These are phyloP conservation scores for Ochropleura leucogaster DNA, from an alignment of 2,888 invertebrate species.

Conservation along the genomic window DNA sequence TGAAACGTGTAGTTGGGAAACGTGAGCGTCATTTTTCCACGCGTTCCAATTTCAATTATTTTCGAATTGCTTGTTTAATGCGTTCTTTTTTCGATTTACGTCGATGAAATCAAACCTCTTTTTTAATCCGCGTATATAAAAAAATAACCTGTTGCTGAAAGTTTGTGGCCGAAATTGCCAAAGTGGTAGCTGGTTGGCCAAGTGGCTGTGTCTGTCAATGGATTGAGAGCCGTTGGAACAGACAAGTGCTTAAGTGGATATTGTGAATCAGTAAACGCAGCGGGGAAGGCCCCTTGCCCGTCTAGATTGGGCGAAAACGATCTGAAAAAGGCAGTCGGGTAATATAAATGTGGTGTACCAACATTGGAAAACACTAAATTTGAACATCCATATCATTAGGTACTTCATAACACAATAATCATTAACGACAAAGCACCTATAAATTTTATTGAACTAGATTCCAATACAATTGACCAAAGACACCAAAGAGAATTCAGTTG, in stretches of 20 bases:
- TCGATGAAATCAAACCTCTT: slow-evolving; percentile 40
- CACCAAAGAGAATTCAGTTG: slow-evolving; percentile 39
- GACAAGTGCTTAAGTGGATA: slow-evolving; percentile 44
- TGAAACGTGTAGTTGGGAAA: slow-evolving; percentile 65
- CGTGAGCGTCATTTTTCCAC: slow-evolving; percentile 63
- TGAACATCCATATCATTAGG: not conserved
- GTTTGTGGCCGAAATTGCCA: slow-evolving; percentile 31
- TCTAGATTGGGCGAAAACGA: slow-evolving; percentile 27
- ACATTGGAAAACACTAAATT: not conserved
- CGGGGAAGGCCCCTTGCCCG: slow-evolving; percentile 4
- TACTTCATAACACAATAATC: not conserved
- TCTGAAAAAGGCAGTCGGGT: slow-evolving; percentile 9
- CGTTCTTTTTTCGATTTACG: slow-evolving; percentile 45
- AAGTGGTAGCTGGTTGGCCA: slow-evolving; percentile 21
- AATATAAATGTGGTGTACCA: not conserved
- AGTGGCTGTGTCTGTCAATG: slow-evolving; percentile 42
- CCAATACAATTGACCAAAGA: slow-evolving; percentile 20
- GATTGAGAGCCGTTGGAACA: slow-evolving; percentile 47
- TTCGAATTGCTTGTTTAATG: slow-evolving; percentile 57
- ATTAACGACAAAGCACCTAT: not conserved
- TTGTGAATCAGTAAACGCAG: slow-evolving; percentile 42
- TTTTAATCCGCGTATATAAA: slow-evolving; percentile 40
- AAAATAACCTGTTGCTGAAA: slow-evolving; percentile 32
- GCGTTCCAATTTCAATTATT: slow-evolving; percentile 63
- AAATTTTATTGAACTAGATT: slow-evolving; percentile 19